Percentiles rank a stretch among this genome's conserved stretches.
phyloP scores from a whole-genome alignment of 2,888 invertebrate species.

The Abrostola triplasia region DNA sequence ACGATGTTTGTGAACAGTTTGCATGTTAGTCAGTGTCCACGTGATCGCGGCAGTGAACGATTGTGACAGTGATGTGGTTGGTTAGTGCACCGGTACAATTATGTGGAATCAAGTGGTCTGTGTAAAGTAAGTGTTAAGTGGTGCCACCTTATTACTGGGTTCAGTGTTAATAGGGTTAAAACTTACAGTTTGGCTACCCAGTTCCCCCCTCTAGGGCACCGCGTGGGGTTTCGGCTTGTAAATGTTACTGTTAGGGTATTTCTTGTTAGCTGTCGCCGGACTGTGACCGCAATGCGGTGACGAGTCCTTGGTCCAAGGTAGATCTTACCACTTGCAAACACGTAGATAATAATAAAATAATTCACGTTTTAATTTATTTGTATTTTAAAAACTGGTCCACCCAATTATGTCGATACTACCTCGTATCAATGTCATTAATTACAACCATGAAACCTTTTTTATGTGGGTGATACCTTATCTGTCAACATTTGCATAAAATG shows the following conservation, averaged over 20 bases:
- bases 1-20: conserved; percentile 67
- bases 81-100: conserved; percentile 33
- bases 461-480: conserved; percentile 44
- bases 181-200: too few relatives aligned
- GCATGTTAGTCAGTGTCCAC: conserved; percentile 61
- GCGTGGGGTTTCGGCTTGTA: conserved; percentile 15
- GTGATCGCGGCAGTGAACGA: conserved; percentile 55
- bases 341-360: conserved; percentile 19
- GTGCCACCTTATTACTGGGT: conserved; percentile 6
- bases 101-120: conserved; percentile 82
- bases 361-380: conserved; percentile 12
- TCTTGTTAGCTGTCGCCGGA: conserved; percentile 30
- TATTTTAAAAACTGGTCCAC: conserved; percentile 11
- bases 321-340: conserved; percentile 13
- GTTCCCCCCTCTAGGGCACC: too few relatives aligned
- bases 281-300: conserved; percentile 57
- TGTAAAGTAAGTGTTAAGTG: conserved; percentile 71
- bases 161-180: neutral
- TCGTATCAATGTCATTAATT: conserved; percentile 37
- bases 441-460: conserved; percentile 29
- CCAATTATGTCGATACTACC: conserved; percentile 15
- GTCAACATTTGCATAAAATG: conserved; percentile 20
- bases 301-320: conserved; percentile 46
- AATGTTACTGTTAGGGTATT: conserved; percentile 23
- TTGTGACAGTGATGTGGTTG: conserved; percentile 54